Base-by-base conservation (phyloP, 2,113 vertebrate species). In the Erinaceus europaeus region DNA sequence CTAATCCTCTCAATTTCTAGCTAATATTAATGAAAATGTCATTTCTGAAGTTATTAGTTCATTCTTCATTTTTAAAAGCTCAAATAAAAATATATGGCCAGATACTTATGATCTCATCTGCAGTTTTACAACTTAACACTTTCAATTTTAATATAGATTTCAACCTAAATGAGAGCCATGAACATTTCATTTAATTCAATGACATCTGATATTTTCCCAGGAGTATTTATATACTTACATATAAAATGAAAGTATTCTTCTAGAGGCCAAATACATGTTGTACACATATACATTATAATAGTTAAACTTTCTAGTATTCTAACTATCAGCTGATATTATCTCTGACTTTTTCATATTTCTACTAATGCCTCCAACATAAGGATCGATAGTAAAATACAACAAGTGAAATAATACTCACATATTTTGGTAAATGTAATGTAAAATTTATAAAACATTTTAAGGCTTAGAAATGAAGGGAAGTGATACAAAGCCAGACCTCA, bases 31-130 rank as follows among this genome's bases (percentile, higher is more conserved):
- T 93, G 74, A 90, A 91, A 91, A 91, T 75, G 65, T 86, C 73
- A 78, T 90, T 91, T 87, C 65, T 89, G 34, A 80, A 88, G 86
- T 79, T 32, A 91, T 84, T 86, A 93, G 88, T 78, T 90, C 76
- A 36, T 91, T 86, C 81, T 81, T 91, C 61, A 89, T 78, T 89
- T 94, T 93, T 89, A 93, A 94, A 93, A 90, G 44, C 44, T 93
- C 65, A 94, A 89, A 92, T 93, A 94, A 93, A 95, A 95, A 81
- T 84, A 94, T 79, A 93, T 59, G 71, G 32, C n/a, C n/a, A 90
- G 55, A 86, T 91, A 84, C 55, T 89, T 90, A 91, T 65, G 68
- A 90, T 81, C 83, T 78, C 29, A 92, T 78, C 38, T 88, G 75
- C 2, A 82, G 27, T 86, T 86, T 93, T 91, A 93, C 52, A 90